Conservation (phyloP, 2,888 invertebrate species). For the Automeris io region DNA sequence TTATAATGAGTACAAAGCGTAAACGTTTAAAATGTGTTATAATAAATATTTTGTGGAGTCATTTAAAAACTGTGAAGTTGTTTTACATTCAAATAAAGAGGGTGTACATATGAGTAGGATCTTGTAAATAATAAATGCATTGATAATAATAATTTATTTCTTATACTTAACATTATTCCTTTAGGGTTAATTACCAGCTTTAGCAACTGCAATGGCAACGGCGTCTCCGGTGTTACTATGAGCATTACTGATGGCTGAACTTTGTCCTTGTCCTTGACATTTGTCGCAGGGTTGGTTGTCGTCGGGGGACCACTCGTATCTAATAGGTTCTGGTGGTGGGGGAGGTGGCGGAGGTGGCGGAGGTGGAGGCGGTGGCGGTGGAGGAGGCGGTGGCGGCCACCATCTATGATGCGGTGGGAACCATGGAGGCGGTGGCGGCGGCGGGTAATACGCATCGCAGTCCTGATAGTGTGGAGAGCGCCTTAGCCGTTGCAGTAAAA, state of each 20-base stretch:
- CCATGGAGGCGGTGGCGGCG: conserved; percentile 29
- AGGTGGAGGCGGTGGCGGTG: conserved; percentile 17
- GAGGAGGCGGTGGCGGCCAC: conserved; percentile 22
- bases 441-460: conserved; percentile 26
- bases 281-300: conserved; percentile 12
- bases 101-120: no score
- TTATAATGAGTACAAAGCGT: no score
- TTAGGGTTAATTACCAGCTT: conserved; percentile 20
- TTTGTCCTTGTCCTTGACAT: conserved; percentile 14
- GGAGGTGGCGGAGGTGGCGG: conserved; percentile 21
- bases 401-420: no score
- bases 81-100: no score
- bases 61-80: no score
- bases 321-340: conserved; percentile 19
- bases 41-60: no score
- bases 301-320: background rate
- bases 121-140: no score
- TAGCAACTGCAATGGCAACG: conserved; percentile 44
- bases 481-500: conserved; percentile 33
- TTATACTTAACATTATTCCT: no score
- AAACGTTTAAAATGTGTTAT: no score
- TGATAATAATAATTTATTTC: no score
- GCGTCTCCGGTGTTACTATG: conserved; percentile 33
- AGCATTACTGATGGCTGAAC: conserved; percentile 35
- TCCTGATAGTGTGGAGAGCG: conserved; percentile 39